Base-by-base conservation (phyloP, 2,797 vertebrate genomes). In the Sebastiscus tertius region DNA sequence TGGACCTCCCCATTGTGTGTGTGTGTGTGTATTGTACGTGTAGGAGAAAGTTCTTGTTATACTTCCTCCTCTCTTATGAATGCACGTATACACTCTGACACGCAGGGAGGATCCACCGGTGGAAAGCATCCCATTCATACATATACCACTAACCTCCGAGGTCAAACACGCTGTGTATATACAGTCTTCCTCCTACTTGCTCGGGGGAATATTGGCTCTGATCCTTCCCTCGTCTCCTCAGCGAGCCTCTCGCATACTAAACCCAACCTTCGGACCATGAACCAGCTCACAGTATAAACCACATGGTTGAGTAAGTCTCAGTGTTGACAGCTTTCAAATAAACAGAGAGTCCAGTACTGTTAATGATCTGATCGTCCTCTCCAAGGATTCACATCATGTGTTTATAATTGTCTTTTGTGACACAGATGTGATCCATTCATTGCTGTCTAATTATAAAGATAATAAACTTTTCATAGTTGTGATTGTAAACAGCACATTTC, bases 1-100 rank as follows among this genome's bases (percentile, higher is more conserved):
- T 64, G 69, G 68, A 34, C 66, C 77, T 82, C 29, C 39, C 68
- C 24, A 52, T 59, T 82, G 67, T 77, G 61, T 77, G 61, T 24
- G 24, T 24, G 24, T 24, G 24, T 78, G 42, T 61, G 68, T 75
- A 34, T 34, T 75, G 56, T 46, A n/a, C 74, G 58, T 69, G 77
- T 78, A 80, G 77, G 86, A 75, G 64, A 54, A 80, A 56, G 73
- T 73, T 78, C 55, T 73, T 70, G 58, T 55, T 67, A n/a, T 72
- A 82, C 88, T 89, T 92, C 88, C 80, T 81, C 59, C 27, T 91
- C 69, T 84, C 36, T 79, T 54, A 69, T 78, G 59, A 89, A 78
- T 79, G 61, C 67, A 68, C 71, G 33, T 5, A 49, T 36, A 65
- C 66, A 64, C 67, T 64, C 74, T 49, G 46, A 49, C 20, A 72